Conservation (phyloP, 2,888 invertebrate genomes). For the Ophion ellenae region DNA sequence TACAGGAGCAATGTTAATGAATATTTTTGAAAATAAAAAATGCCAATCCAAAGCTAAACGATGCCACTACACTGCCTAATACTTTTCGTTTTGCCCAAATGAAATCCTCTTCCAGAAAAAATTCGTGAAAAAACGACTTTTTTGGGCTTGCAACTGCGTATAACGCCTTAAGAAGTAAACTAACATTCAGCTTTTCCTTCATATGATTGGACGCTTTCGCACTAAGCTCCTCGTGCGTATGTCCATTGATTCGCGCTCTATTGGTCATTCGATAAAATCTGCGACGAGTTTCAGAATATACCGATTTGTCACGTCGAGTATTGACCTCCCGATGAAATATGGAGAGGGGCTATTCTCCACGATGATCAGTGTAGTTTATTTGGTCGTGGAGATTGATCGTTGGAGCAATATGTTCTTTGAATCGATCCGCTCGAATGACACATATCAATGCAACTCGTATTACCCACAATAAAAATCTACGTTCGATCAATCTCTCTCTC, state of each 20-base stretch:
- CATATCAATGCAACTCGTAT: slow-evolving; percentile 10
- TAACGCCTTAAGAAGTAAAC: neutral
- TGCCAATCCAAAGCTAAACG: no score
- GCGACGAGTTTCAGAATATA: slow-evolving; percentile 12
- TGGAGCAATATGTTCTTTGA: slow-evolving; percentile 46
- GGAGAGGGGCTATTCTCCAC: neutral
- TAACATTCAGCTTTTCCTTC: neutral
- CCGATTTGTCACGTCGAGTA: slow-evolving; percentile 36
- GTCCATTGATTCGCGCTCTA: slow-evolving; percentile 13
- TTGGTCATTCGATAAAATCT: slow-evolving; percentile 26
- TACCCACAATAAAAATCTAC: slow-evolving; percentile 20
- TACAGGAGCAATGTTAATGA: no score
- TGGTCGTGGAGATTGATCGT: slow-evolving; percentile 6
- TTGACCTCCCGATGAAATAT: slow-evolving; percentile 46
- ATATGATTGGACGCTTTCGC: neutral
- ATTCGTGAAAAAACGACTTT: no score
- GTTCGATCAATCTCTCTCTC: slow-evolving; percentile 43
- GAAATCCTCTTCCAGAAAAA: no score
- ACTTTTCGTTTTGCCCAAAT: no score
- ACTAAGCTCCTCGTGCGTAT: neutral
- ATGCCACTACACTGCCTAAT: no score
- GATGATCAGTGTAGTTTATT: neutral
- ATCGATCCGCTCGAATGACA: slow-evolving; percentile 43
- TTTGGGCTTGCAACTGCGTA: no score
- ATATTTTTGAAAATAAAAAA: no score